Conservation (phyloP, 2,113 vertebrate species). For the Lipophrys pholis region DNA sequence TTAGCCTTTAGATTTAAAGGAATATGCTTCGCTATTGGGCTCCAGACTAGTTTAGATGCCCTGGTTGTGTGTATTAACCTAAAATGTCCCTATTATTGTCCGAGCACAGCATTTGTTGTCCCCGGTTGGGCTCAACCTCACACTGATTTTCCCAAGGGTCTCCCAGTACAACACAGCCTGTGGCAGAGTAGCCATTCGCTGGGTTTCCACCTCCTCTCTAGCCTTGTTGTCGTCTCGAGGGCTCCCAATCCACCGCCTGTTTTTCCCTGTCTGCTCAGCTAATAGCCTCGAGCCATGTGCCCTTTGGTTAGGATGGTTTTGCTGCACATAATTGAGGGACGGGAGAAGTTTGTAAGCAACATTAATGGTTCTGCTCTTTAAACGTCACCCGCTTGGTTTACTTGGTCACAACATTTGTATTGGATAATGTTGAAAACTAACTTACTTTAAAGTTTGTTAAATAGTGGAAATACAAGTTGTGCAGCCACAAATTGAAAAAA, state of each 20-base stretch:
- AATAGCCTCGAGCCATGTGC: constrained; percentile 57
- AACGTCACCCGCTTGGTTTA: not conserved
- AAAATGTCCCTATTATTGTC: constrained; percentile 42
- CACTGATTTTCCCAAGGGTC: constrained; percentile 39
- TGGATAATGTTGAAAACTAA: not conserved
- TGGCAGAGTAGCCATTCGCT: constrained; percentile 49
- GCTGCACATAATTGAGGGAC: constrained; percentile 36
- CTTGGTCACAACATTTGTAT: not conserved
- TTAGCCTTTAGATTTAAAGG: constrained; percentile 34
- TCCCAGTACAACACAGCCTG: constrained; percentile 48
- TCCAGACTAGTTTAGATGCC: constrained; percentile 16
- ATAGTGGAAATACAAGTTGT: not conserved
- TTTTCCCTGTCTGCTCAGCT: constrained; percentile 50
- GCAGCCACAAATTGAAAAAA: no score
- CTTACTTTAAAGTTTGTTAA: not conserved
- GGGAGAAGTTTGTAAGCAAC: constrained; percentile 1
- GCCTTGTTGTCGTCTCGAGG: constrained; percentile 41
- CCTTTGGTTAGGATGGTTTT: constrained; percentile 30
- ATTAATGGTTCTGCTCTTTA: constrained; percentile 3
- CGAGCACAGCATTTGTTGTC: constrained; percentile 43
- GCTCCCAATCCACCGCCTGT: constrained; percentile 36
- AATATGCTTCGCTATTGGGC: constrained; percentile 22
- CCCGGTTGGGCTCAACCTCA: constrained; percentile 42
- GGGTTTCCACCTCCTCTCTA: constrained; percentile 20
- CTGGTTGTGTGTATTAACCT: constrained; percentile 47